Percentiles rank a stretch among this genome's conserved stretches.
phyloP scores from a whole-genome alignment of 2,797 vertebrate species.

The Rhinella marina region DNA sequence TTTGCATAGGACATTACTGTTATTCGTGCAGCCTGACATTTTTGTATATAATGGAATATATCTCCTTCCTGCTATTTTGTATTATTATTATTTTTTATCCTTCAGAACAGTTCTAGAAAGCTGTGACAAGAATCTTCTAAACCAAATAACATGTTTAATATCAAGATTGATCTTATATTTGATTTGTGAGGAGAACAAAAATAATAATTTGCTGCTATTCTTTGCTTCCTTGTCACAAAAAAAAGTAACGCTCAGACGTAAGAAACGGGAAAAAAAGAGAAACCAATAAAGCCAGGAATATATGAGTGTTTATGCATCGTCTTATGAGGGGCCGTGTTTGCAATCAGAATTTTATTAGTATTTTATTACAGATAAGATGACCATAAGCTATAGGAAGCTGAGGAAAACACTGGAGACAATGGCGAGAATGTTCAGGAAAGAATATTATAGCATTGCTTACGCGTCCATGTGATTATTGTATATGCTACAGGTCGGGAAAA shows the following conservation, averaged over 20 bases:
- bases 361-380: conserved; percentile 51
- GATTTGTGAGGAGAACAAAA: conserved; percentile 18
- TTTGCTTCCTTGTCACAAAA: conserved; percentile 27
- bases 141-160: conserved; percentile 30
- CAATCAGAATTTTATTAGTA: conserved; percentile 48
- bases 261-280: conserved; percentile 5
- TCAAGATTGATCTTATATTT: conserved; percentile 28
- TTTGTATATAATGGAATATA: neutral
- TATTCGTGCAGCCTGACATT: neutral
- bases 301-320: conserved; percentile 49
- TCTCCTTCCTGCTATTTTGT: neutral
- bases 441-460: neutral
- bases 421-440: neutral
- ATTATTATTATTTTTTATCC: neutral
- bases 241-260: conserved; percentile 11
- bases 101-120: neutral
- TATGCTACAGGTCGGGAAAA: neutral
- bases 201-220: conserved; percentile 37
- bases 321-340: conserved; percentile 36
- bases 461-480: neutral
- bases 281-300: conserved; percentile 37
- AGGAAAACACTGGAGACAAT: neutral
- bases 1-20: neutral
- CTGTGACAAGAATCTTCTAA: neutral
- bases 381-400: conserved; percentile 4